phyloP scores from a whole-genome alignment of 37 sponge, comb jelly and placozoan species.

The Oopsacas minuta region DNA sequence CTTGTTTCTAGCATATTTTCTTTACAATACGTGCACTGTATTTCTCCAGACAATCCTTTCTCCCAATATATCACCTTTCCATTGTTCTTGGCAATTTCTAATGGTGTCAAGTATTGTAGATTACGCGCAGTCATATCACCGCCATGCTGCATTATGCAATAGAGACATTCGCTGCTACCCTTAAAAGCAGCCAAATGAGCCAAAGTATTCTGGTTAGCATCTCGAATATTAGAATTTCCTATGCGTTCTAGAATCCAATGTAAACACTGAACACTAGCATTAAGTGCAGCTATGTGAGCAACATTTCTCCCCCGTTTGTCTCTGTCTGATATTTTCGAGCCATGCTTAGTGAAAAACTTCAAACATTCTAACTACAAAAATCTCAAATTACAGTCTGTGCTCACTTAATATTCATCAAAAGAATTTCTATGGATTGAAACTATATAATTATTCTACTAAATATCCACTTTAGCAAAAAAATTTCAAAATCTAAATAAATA shows the following conservation, averaged over 20 bases:
- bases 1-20: not conserved
- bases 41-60: not conserved
- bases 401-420: no score
- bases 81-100: conserved; percentile 37
- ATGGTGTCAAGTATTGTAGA: conserved; percentile 22
- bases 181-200: conserved; percentile 47
- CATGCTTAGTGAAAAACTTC: conserved; percentile 35
- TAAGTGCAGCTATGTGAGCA: conserved; percentile 57
- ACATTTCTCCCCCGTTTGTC: conserved; percentile 32
- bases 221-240: conserved; percentile 21
- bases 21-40: not conserved
- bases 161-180: conserved; percentile 40
- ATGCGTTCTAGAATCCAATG: conserved; percentile 54
- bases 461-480: no score
- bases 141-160: conserved; percentile 51
- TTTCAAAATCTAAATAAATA: no score
- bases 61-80: conserved; percentile 22
- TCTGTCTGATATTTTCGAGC: not conserved
- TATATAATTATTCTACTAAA: no score
- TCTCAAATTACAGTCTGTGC: no score
- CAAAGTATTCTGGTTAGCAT: conserved; percentile 22
- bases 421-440: no score
- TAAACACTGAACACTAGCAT: conserved; percentile 28
- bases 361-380: conserved; percentile 31
- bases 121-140: conserved; percentile 17